These are phyloP conservation scores for Xenotilapia leptura DNA, from an alignment of 2,113 vertebrate species.

Conservation along the genomic window DNA sequence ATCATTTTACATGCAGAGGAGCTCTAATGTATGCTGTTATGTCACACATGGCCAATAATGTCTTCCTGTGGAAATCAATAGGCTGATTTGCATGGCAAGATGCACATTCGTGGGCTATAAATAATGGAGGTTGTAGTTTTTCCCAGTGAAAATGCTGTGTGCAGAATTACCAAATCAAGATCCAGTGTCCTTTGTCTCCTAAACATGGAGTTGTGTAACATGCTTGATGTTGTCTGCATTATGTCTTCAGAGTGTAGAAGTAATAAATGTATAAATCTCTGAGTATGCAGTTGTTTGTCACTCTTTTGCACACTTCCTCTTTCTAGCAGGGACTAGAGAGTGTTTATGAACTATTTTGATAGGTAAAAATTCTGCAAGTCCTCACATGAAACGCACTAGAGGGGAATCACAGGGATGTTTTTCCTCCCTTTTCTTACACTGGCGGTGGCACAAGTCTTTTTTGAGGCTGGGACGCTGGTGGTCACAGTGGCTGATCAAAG, in stretches of 20 bases:
- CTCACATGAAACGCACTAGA: slow-evolving; percentile 14
- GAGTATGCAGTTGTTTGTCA: neutral
- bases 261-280: neutral
- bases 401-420: slow-evolving; percentile 19
- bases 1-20: neutral
- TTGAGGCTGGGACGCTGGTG: slow-evolving; percentile 70
- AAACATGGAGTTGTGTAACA: slow-evolving; percentile 41
- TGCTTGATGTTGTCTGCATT: neutral
- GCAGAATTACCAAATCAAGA: neutral
- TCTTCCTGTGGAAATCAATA: slow-evolving; percentile 17
- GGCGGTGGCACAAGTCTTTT: neutral
- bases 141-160: neutral
- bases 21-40: slow-evolving; percentile 18
- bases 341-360: neutral
- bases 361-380: slow-evolving; percentile 22
- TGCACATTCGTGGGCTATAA: neutral
- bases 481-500: slow-evolving; percentile 68
- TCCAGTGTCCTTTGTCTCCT: slow-evolving; percentile 27
- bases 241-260: neutral
- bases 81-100: neutral
- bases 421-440: neutral
- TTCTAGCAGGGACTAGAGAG: neutral
- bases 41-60: slow-evolving; percentile 1
- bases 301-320: neutral
- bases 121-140: neutral